These are phyloP conservation scores for Whitmania pigra DNA, from an alignment of 1,140 invertebrate genomes.

Conservation along the genomic window DNA sequence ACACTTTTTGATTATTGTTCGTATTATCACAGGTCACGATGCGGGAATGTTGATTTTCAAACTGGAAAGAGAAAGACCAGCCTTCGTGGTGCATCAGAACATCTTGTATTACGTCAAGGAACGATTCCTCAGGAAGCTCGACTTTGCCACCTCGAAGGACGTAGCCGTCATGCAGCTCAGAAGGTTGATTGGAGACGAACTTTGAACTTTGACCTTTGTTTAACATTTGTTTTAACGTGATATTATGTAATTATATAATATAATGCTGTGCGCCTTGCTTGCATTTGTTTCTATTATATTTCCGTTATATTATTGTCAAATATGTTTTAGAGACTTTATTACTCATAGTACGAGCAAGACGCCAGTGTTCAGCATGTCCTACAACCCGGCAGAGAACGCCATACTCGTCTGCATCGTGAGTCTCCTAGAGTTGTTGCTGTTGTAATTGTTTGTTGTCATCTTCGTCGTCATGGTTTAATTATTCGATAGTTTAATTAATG, in stretches of 20 bases:
- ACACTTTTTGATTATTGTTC: too few species aligned
- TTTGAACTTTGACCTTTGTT: not conserved
- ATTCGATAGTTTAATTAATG: not conserved
- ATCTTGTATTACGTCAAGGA: conserved; percentile 93
- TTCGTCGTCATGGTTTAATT: not conserved
- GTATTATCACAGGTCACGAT: conserved; percentile 71
- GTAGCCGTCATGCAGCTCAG: conserved; percentile 82
- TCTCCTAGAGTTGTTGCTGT: conserved; percentile 8
- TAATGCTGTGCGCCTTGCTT: too few species aligned
- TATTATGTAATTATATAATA: too few species aligned
- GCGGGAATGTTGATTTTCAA: conserved; percentile 74
- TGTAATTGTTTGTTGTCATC: not conserved
- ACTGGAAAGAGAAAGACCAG: conserved; percentile 86
- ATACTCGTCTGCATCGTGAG: conserved; percentile 62
- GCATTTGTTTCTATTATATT: too few species aligned
- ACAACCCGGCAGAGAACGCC: conserved; percentile 87
- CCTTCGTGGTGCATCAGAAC: conserved; percentile 84
- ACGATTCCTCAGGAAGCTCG: conserved; percentile 71
- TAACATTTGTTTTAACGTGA: not conserved
- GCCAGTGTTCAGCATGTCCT: conserved; percentile 64
- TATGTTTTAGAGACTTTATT: conserved; percentile 14
- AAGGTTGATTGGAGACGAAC: conserved; percentile 45
- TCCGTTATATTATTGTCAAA: conserved; percentile 13
- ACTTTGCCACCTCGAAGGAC: conserved; percentile 85
- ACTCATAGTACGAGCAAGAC: conserved; percentile 33